These are phyloP conservation scores for Ginglymostoma cirratum DNA, from an alignment of 2,113 vertebrate species.

Conservation along the genomic window DNA sequence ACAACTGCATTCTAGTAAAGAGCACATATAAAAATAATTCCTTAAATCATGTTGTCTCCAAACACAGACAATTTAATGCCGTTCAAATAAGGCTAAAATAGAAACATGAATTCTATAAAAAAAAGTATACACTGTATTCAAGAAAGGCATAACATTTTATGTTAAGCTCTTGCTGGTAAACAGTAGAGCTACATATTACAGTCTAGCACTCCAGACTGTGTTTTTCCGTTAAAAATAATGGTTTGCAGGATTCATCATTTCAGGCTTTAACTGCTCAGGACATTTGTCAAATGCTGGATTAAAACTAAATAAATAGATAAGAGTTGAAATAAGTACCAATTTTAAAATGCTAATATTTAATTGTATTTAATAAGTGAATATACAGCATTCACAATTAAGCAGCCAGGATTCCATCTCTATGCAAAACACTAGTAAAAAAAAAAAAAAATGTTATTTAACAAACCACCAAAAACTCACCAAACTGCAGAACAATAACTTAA, in stretches of 20 bases:
- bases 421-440: neutral
- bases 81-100: neutral
- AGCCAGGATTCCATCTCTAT: neutral
- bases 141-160: neutral
- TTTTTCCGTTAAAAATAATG: neutral
- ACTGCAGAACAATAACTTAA: neutral
- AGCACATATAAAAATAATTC: neutral
- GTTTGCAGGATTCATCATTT: neutral
- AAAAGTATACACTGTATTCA: neutral
- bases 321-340: neutral
- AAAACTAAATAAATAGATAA: neutral
- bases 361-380: neutral
- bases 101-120: neutral
- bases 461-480: neutral
- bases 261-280: neutral
- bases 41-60: neutral
- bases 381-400: neutral
- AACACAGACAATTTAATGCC: neutral
- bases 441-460: neutral
- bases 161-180: neutral
- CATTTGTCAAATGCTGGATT: neutral
- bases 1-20: neutral
- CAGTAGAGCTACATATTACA: neutral
- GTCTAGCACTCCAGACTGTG: neutral
- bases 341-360: neutral